Evolutionary conservation across 2,797 vertebrate genomes (phyloP).

Genomic region (Dryobates pubescens): DNA sequence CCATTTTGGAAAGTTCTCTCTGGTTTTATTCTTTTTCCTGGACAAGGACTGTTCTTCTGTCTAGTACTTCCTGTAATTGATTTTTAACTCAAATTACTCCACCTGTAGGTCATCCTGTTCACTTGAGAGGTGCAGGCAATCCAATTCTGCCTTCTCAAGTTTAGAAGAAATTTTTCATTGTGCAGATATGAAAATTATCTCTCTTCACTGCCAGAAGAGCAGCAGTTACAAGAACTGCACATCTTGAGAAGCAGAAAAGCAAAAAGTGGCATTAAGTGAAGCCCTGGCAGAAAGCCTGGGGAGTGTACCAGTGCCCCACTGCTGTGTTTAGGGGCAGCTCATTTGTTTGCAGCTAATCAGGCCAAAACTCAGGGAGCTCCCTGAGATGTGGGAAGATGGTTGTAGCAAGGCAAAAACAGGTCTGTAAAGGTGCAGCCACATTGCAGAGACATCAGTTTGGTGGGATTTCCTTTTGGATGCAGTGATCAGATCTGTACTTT

Average conservation of each 20-base stretch:
- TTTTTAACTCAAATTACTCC: conserved; percentile 72
- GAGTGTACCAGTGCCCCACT: neutral
- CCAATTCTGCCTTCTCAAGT: conserved; percentile 33
- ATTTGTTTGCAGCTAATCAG: neutral
- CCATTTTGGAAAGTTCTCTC: conserved; percentile 38
- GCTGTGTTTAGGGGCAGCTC: neutral
- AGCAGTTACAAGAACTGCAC: neutral
- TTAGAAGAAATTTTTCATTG: conserved; percentile 64
- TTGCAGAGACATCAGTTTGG: neutral
- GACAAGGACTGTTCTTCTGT: conserved; percentile 65
- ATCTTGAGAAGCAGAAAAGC: neutral
- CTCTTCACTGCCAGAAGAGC: conserved; percentile 16
- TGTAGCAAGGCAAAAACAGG: neutral
- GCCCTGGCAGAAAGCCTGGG: neutral
- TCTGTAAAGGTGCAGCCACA: neutral
- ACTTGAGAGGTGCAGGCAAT: conserved; percentile 44
- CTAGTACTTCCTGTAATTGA: conserved; percentile 72
- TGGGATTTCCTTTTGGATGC: neutral
- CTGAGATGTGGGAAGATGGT: neutral
- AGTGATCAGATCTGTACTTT: neutral
- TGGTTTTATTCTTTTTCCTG: conserved; percentile 49
- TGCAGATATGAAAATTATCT: conserved; percentile 52
- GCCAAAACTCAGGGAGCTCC: neutral
- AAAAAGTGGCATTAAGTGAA: neutral
- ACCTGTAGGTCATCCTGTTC: conserved; percentile 30